Evolutionary conservation across 2,113 vertebrate species (phyloP).

Genomic region (Takifugu bimaculatus): DNA sequence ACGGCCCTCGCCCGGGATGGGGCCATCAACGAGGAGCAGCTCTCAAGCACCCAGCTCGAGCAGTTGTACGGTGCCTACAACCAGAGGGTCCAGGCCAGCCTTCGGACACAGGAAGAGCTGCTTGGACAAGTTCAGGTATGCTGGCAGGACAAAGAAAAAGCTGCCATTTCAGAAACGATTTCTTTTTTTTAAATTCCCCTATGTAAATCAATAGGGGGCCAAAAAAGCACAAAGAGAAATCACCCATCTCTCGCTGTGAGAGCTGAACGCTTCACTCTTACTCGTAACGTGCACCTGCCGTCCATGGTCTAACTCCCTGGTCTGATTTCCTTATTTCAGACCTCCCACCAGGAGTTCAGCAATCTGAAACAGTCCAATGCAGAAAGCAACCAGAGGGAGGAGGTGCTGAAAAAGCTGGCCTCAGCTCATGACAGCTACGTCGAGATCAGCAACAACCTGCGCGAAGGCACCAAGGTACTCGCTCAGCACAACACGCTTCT

Average conservation of each 20-base stretch:
- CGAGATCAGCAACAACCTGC: constrained; percentile 90
- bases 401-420: constrained; percentile 95
- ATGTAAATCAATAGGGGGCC: neutral
- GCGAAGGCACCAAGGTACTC: constrained; percentile 92
- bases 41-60: constrained; percentile 86
- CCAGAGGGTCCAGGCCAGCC: constrained; percentile 84
- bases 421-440: constrained; percentile 95
- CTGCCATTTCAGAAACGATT: neutral
- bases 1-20: constrained; percentile 88
- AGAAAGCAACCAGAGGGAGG: constrained; percentile 92
- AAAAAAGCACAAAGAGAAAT: neutral
- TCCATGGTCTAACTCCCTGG: neutral
- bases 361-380: constrained; percentile 93
- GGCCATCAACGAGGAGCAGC: constrained; percentile 90
- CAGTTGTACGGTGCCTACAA: constrained; percentile 85
- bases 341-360: constrained; percentile 92
- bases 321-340: constrained; percentile 56
- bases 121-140: constrained; percentile 79
- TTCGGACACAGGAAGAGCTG: constrained; percentile 87
- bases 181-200: too few relatives aligned
- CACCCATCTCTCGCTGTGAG: too few relatives aligned
- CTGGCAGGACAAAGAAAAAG: too few relatives aligned
- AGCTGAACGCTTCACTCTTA: too few relatives aligned
- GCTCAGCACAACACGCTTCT: constrained; percentile 13
- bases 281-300: too few relatives aligned